Conservation (phyloP, 2,113 vertebrate species). For the Apteryx owenii region DNA sequence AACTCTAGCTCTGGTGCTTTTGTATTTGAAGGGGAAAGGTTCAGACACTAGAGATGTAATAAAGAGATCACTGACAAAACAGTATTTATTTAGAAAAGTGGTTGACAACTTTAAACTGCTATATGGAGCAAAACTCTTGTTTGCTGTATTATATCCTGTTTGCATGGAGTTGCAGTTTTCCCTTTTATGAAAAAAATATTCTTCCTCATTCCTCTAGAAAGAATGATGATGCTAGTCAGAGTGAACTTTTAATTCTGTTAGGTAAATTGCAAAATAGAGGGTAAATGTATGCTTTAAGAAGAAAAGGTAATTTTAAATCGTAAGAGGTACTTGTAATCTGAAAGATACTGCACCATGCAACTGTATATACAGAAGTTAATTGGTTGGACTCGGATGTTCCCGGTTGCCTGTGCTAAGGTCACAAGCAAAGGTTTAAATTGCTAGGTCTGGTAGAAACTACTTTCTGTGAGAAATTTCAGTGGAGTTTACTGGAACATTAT, state of each 20-base stretch:
- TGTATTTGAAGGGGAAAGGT: constrained; percentile 42
- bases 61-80: neutral
- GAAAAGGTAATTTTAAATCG: neutral
- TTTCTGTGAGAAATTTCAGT: neutral
- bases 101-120: neutral
- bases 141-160: neutral
- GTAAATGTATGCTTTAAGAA: neutral
- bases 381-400: neutral
- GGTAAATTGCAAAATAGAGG: neutral
- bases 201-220: neutral
- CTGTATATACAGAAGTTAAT: neutral
- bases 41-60: neutral
- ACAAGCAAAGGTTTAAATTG: neutral
- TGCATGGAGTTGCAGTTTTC: neutral
- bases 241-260: neutral
- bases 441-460: neutral
- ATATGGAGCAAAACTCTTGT: neutral
- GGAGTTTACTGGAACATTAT: neutral
- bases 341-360: neutral
- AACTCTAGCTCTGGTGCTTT: neutral
- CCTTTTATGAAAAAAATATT: neutral
- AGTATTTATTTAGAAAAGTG: neutral
- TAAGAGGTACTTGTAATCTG: neutral
- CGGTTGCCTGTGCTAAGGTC: neutral
- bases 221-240: neutral